Evolutionary conservation across 1,140 invertebrate species (phyloP).

Genomic region (Drosophila rhopaloa): DNA sequence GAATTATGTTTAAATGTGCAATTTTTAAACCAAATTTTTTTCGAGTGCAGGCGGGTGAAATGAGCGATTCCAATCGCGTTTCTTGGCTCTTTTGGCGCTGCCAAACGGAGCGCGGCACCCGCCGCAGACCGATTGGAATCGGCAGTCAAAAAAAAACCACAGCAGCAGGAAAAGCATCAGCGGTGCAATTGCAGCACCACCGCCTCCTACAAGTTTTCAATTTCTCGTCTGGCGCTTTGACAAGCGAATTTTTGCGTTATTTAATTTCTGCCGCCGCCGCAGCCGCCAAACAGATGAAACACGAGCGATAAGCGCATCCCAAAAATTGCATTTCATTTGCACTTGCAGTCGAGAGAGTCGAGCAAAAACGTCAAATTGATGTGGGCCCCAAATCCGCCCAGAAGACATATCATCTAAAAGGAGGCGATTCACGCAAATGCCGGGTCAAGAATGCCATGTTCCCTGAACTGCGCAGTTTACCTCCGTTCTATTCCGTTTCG

Average conservation of each 20-base stretch:
- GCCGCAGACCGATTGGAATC: constrained; percentile 78
- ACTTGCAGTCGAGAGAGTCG: constrained; percentile 26
- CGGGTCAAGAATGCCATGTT: constrained; percentile 46
- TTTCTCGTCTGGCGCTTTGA: constrained; percentile 61
- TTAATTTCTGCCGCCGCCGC: constrained; percentile 61
- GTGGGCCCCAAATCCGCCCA: constrained; percentile 36
- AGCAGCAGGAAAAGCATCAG: constrained; percentile 17
- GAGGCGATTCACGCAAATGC: constrained; percentile 22
- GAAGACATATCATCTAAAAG: constrained; percentile 29
- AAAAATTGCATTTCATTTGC: constrained; percentile 76
- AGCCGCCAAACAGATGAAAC: constrained; percentile 49
- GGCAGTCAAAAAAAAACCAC: constrained; percentile 30
- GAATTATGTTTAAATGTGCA: too few relatives aligned
- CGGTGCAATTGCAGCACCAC: constrained; percentile 31
- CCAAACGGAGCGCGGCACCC: constrained; percentile 78
- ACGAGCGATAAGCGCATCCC: constrained; percentile 61
- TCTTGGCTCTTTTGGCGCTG: constrained; percentile 59
- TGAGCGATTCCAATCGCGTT: constrained; percentile 74
- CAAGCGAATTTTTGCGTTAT: constrained; percentile 66
- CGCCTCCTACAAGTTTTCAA: constrained; percentile 72
- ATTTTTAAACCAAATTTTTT: not conserved
- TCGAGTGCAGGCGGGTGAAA: constrained; percentile 53
- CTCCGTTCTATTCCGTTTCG: constrained; percentile 10
- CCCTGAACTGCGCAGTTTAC: constrained; percentile 13
- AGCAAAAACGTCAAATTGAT: constrained; percentile 40